Conservation (phyloP, 2,113 vertebrate species). For the Isurus oxyrinchus region DNA sequence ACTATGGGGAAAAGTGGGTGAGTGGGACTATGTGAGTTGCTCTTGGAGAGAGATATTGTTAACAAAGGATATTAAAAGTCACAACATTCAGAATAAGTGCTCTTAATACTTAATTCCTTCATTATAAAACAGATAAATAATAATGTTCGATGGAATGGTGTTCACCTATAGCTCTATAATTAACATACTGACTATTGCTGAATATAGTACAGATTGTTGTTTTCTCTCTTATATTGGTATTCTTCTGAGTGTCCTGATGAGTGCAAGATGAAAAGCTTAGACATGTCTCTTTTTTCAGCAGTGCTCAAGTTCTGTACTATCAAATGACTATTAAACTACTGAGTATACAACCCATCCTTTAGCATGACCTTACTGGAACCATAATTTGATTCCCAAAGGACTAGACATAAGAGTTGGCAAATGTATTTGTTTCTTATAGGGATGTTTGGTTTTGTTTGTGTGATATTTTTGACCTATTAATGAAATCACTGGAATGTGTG, state of each 20-base stretch:
- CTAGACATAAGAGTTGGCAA: not conserved
- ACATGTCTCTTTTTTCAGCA: too few relatives aligned
- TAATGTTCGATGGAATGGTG: not conserved
- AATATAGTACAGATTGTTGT: too few relatives aligned
- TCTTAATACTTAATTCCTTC: not conserved
- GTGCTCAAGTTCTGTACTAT: too few relatives aligned
- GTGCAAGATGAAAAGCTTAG: too few relatives aligned
- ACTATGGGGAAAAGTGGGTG: too few relatives aligned
- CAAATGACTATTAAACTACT: too few relatives aligned
- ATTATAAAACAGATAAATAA: not conserved
- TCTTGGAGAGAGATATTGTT: not conserved
- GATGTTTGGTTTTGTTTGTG: not conserved
- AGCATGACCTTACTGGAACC: not conserved
- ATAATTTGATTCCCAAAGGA: not conserved
- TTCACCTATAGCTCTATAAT: not conserved
- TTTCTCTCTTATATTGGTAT: too few relatives aligned
- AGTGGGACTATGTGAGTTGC: too few relatives aligned
- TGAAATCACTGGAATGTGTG: not conserved
- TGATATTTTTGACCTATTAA: not conserved
- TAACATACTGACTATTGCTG: not conserved
- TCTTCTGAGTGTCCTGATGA: too few relatives aligned
- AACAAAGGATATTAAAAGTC: not conserved
- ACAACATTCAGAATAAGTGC: not conserved
- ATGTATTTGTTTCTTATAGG: not conserved
- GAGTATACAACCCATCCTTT: not conserved